Percentiles rank a stretch among this genome's conserved stretches.
Conservation (phyloP, 2,113 vertebrate species). For the Xiphophorus maculatus region DNA sequence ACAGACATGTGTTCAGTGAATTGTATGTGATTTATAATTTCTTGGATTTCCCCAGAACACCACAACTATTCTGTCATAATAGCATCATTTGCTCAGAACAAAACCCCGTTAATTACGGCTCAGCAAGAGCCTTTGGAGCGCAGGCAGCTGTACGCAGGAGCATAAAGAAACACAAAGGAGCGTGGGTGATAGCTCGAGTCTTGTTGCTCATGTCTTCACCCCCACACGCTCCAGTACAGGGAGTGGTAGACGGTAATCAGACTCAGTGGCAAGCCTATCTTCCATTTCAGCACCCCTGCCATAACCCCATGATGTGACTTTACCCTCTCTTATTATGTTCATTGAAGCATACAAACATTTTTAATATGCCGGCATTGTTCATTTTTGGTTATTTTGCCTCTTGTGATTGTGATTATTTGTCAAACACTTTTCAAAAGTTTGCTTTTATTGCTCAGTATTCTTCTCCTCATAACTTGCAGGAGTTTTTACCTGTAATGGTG, state of each 20-base stretch:
- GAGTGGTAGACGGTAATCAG: constrained; percentile 74
- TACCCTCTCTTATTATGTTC: constrained; percentile 76
- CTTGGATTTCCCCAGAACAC: constrained; percentile 72
- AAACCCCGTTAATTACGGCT: constrained; percentile 79
- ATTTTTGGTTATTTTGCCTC: constrained; percentile 67
- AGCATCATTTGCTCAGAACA: constrained; percentile 80
- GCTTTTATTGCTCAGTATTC: constrained; percentile 6
- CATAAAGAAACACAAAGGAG: constrained; percentile 76
- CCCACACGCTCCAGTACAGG: constrained; percentile 73
- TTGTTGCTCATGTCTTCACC: constrained; percentile 76
- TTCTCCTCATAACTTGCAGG: not conserved
- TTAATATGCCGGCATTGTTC: constrained; percentile 71
- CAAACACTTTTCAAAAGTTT: constrained; percentile 47
- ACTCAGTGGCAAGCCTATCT: constrained; percentile 76
- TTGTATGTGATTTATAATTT: constrained; percentile 79
- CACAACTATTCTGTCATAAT: constrained; percentile 80
- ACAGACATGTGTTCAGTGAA: constrained; percentile 79
- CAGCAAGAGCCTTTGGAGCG: constrained; percentile 77
- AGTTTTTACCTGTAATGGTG: constrained; percentile 69
- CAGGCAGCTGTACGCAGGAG: constrained; percentile 75
- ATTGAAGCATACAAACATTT: constrained; percentile 67
- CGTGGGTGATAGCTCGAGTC: constrained; percentile 77
- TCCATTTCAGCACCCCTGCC: constrained; percentile 69
- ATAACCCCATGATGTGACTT: constrained; percentile 74
- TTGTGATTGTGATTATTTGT: constrained; percentile 47